phyloP scores from a whole-genome alignment of 2,888 invertebrate species.

The Polietes domitor region DNA sequence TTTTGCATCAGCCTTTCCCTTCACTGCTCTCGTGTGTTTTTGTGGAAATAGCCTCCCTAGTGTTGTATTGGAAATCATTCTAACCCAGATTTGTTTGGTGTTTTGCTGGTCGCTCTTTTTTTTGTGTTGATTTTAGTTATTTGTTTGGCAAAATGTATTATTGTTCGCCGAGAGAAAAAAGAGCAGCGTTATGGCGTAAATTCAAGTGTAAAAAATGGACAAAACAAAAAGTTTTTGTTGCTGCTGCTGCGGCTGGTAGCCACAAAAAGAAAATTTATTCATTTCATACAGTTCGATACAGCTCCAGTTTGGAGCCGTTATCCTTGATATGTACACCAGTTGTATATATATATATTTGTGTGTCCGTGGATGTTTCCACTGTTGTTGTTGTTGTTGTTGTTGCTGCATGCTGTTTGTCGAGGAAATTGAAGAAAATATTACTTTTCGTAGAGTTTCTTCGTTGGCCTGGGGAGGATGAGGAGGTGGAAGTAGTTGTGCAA shows the following conservation, averaged over 20 bases:
- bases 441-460: constrained; percentile 1
- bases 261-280: constrained; percentile 29
- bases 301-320: background rate
- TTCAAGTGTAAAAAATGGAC: constrained; percentile 24
- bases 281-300: constrained; percentile 19
- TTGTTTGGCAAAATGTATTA: constrained; percentile 24
- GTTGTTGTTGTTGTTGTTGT: background rate
- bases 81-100: constrained; percentile 23
- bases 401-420: background rate
- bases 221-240: constrained; percentile 9
- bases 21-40: no score
- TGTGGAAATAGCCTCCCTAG: background rate
- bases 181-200: constrained; percentile 8
- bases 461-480: background rate
- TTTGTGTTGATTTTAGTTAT: constrained; percentile 17
- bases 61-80: background rate
- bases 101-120: constrained; percentile 6
- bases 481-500: background rate
- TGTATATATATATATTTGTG: no score
- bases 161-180: background rate
- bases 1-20: no score
- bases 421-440: constrained; percentile 11
- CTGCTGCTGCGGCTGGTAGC: background rate
- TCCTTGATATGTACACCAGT: constrained; percentile 1
- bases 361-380: background rate